phyloP scores from a whole-genome alignment of 1,140 invertebrate species.

The Caenorhabditis inopinata region DNA sequence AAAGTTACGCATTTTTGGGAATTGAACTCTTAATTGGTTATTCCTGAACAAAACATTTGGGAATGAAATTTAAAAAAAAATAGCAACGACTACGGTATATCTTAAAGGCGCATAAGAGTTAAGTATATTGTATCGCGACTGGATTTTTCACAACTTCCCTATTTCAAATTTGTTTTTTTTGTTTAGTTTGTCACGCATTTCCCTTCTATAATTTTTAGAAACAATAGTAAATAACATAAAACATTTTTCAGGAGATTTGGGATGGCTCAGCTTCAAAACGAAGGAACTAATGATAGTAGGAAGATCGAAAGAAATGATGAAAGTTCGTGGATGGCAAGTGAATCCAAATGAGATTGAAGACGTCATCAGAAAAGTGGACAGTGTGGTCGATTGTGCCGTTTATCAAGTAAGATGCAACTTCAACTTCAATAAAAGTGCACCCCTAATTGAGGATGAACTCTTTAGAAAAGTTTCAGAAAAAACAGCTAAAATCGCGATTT shows the following conservation, averaged over 20 bases:
- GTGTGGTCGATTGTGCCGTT: conserved; percentile 22
- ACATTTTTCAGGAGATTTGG: background rate
- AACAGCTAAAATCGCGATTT: too few relatives aligned
- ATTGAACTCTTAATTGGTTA: too few relatives aligned
- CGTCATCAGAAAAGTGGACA: background rate
- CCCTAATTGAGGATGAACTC: too few relatives aligned
- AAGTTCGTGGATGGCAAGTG: conserved; percentile 38
- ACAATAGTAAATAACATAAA: background rate
- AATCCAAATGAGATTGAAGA: conserved; percentile 38
- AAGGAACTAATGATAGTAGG: background rate
- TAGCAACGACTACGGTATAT: too few relatives aligned
- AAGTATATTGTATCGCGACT: too few relatives aligned
- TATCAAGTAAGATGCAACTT: background rate
- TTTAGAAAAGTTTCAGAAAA: background rate
- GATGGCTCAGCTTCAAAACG: background rate
- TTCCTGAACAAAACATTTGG: too few relatives aligned
- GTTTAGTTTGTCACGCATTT: background rate
- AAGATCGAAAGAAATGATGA: conserved; percentile 35
- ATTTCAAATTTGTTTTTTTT: background rate
- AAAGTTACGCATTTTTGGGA: too few relatives aligned
- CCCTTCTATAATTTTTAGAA: background rate
- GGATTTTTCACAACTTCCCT: too few relatives aligned
- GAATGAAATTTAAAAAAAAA: too few relatives aligned
- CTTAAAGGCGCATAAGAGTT: too few relatives aligned
- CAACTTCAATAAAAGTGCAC: background rate